phyloP scores from a whole-genome alignment of 2,888 invertebrate genomes.

The Brachypterus glaber region DNA sequence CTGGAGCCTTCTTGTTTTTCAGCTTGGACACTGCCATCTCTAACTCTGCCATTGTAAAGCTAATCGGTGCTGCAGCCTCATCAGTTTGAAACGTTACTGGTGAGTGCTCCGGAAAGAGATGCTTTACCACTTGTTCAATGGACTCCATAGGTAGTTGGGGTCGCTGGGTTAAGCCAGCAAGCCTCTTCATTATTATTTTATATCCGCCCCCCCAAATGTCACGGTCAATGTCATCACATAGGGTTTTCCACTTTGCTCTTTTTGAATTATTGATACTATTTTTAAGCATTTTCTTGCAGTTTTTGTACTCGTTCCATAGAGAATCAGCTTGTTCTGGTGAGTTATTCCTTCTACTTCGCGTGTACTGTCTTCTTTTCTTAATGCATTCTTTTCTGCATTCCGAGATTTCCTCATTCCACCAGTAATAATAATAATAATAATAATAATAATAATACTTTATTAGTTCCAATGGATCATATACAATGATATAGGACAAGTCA shows the following conservation, averaged over 20 bases:
- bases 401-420: not conserved
- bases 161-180: slow-evolving; percentile 9
- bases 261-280: slow-evolving; percentile 2
- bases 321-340: not conserved
- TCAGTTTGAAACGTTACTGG: slow-evolving; percentile 3
- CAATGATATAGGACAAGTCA: too few species aligned
- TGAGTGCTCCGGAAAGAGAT: slow-evolving; percentile 11
- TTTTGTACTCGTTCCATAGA: slow-evolving; percentile 3
- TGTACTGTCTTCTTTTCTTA: not conserved
- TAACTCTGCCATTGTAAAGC: slow-evolving; percentile 9
- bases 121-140: slow-evolving; percentile 6
- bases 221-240: slow-evolving; percentile 10
- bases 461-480: too few species aligned
- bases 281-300: not conserved
- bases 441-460: too few species aligned
- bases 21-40: too few species aligned
- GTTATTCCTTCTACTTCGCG: not conserved
- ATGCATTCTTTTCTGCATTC: not conserved
- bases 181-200: slow-evolving; percentile 5
- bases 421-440: too few species aligned
- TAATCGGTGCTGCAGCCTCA: not conserved
- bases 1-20: slow-evolving; percentile 8
- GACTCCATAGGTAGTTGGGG: slow-evolving; percentile 4
- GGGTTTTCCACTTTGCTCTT: slow-evolving; percentile 7
- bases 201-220: slow-evolving; percentile 13